A percentile compares a stretch with the other conserved stretches of the same genome.
Evolutionary conservation across 2,113 vertebrate genomes (phyloP).

Genomic region (Danionella cerebrum): DNA sequence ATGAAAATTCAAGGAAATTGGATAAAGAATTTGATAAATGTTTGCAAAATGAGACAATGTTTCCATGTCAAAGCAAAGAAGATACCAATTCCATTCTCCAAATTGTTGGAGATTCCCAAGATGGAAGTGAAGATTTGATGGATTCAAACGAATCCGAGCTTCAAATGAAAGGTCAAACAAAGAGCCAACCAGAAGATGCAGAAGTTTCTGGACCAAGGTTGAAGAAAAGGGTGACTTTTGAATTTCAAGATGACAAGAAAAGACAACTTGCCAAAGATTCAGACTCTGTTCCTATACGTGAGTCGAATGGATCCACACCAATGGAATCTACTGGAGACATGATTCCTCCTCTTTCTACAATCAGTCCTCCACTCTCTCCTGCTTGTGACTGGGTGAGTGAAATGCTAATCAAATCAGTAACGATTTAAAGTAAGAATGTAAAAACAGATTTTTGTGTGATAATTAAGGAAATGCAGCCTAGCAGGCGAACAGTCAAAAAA

Average conservation of each 20-base stretch:
- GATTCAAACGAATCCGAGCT: neutral
- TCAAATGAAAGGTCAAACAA: neutral
- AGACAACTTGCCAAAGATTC: neutral
- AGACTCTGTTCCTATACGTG: neutral
- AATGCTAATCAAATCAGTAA: neutral
- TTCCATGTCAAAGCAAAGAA: neutral
- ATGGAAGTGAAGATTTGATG: neutral
- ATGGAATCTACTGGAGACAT: neutral
- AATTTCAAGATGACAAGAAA: neutral
- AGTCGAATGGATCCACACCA: constrained; percentile 9
- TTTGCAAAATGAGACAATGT: neutral
- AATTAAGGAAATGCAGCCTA: constrained; percentile 31
- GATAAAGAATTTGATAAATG: neutral
- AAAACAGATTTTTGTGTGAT: neutral
- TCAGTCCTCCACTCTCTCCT: neutral
- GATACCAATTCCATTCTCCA: neutral
- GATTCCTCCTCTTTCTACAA: neutral
- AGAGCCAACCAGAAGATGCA: neutral
- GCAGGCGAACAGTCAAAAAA: constrained; percentile 43
- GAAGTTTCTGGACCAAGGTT: neutral
- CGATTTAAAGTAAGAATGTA: neutral
- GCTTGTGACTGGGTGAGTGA: constrained; percentile 34
- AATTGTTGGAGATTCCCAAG: neutral
- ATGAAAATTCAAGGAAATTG: neutral
- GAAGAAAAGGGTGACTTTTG: constrained; percentile 38